These are phyloP conservation scores for Polypedilum vanderplanki DNA, from an alignment of 1,140 invertebrate genomes.

Conservation along the genomic window DNA sequence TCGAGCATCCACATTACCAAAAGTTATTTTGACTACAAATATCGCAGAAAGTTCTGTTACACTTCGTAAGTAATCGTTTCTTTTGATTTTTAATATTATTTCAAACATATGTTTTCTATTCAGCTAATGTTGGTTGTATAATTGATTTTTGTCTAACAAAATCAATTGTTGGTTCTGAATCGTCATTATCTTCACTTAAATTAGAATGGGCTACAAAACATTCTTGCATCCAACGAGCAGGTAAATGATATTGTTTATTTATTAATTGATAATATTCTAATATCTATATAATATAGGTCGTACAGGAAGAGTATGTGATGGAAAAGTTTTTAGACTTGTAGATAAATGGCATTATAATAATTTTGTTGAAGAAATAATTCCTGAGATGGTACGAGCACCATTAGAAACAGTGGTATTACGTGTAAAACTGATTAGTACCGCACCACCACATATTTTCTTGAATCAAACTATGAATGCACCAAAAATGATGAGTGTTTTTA, in stretches of 20 bases:
- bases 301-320: conserved; percentile 77
- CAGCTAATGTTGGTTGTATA: conserved; percentile 34
- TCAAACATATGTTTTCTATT: neutral
- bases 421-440: conserved; percentile 76
- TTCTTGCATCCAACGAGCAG: conserved; percentile 71
- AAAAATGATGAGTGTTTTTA: conserved; percentile 68
- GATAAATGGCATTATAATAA: conserved; percentile 52
- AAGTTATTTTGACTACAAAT: conserved; percentile 91
- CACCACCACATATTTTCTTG: conserved; percentile 71
- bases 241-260: no score
- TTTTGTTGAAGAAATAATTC: conserved; percentile 41
- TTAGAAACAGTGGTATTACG: conserved; percentile 74
- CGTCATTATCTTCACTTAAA: conserved; percentile 68
- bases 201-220: conserved; percentile 82
- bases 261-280: no score
- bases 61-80: conserved; percentile 59
- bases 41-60: conserved; percentile 97
- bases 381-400: conserved; percentile 76
- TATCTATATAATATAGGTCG: no score
- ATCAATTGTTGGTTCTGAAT: conserved; percentile 52
- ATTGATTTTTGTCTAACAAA: conserved; percentile 94
- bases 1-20: conserved; percentile 52
- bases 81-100: no score
- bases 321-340: conserved; percentile 82
- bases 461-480: conserved; percentile 83